Percentiles rank a stretch among this genome's conserved stretches.
These are phyloP conservation scores for Lytechinus variegatus DNA, from an alignment of 35 echinoderm and acorn worm genomes.

Conservation along the genomic window DNA sequence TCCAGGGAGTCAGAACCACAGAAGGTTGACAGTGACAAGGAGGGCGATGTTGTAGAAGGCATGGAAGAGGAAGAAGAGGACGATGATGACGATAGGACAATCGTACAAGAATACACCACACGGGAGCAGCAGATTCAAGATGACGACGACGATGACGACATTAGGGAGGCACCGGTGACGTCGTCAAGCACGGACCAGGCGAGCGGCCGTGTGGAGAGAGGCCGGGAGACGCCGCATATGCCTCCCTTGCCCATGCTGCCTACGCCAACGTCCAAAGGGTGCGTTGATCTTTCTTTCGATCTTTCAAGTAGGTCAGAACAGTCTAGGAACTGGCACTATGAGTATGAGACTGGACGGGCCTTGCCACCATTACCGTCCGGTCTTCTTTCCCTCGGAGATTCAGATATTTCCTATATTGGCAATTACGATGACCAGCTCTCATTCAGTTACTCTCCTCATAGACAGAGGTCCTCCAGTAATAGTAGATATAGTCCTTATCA, in stretches of 20 bases:
- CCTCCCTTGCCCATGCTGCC: conserved; percentile 47
- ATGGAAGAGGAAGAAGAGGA: not conserved
- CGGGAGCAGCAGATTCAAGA: conserved; percentile 32
- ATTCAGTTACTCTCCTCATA: not conserved
- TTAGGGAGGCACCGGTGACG: not conserved
- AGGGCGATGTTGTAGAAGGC: not conserved
- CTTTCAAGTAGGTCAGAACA: conserved; percentile 41
- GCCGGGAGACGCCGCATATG: conserved; percentile 43
- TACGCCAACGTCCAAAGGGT: conserved; percentile 46
- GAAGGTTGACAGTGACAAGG: conserved; percentile 42
- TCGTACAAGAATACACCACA: conserved; percentile 12
- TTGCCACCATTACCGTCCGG: not conserved
- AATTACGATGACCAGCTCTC: not conserved
- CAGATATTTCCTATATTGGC: not conserved
- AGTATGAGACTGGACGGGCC: conserved; percentile 10
- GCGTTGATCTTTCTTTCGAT: conserved; percentile 41
- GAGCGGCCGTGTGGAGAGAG: conserved; percentile 30
- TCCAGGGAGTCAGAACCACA: conserved; percentile 6
- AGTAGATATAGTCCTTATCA: conserved; percentile 24
- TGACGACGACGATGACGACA: conserved; percentile 52
- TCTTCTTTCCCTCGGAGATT: not conserved
- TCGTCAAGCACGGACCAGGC: not conserved
- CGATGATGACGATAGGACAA: not conserved
- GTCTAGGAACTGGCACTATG: conserved; percentile 25
- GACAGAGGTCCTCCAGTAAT: not conserved